Conservation (phyloP, 2,113 vertebrate genomes). For the Oceanodroma tethys region DNA sequence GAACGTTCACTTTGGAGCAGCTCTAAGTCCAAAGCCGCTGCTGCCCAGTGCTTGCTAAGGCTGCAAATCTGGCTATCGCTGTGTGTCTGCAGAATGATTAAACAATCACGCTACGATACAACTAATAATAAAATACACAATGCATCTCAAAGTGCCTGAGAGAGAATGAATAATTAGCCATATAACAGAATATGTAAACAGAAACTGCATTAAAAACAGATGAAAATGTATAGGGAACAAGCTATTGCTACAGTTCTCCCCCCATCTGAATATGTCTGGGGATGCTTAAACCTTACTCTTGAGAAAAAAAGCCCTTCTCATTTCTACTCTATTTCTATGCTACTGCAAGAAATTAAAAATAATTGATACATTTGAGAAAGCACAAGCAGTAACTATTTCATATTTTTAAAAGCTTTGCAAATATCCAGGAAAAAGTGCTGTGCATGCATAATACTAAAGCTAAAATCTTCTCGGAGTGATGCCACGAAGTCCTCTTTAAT, state of each 20-base stretch:
- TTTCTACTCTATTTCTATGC: slow-evolving; percentile 37
- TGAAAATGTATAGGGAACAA: background rate
- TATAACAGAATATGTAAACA: background rate
- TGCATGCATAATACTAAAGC: background rate
- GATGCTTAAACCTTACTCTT: background rate
- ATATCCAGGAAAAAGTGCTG: slow-evolving; percentile 45
- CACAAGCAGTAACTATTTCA: slow-evolving; percentile 19
- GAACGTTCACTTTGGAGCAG: background rate
- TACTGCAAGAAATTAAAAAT: slow-evolving; percentile 55
- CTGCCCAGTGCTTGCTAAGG: background rate
- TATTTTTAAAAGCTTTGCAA: slow-evolving; percentile 65
- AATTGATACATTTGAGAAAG: slow-evolving; percentile 49
- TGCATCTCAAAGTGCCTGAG: background rate
- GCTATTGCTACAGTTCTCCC: background rate
- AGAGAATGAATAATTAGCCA: background rate
- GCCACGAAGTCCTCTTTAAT: background rate
- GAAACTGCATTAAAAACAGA: background rate
- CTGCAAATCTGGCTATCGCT: background rate
- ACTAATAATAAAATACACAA: background rate
- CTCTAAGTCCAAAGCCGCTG: background rate
- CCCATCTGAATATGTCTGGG: background rate
- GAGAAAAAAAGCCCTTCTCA: background rate
- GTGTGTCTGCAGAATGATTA: background rate
- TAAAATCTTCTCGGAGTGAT: background rate
- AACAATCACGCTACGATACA: background rate